Evolutionary conservation across 2,888 invertebrate genomes (phyloP), one percentile per base, ranked within the genome.

Genomic region (Drosophila quinaria): DNA sequence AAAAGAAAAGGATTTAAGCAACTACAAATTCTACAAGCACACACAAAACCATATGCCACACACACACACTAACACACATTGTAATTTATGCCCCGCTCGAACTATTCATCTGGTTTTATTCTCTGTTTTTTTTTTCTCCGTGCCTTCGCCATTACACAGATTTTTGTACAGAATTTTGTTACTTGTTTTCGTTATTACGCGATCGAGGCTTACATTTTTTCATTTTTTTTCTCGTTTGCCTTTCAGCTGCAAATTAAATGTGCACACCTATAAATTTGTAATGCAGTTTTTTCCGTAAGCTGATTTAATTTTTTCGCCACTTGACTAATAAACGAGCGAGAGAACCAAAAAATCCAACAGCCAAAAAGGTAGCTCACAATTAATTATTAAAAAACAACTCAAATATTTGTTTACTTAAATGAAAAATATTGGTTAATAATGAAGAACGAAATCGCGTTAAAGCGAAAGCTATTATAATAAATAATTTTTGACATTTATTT

Each of bases 121-220:
- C 17, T 1, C 51, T 5, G 33, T 52, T 44, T 39, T 64, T 46
- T 44, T 33, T 17, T 6, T 6, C 17, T 19, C 41, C 17, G 11
- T 8, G 10, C 19, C 29, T 1, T 29, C 37, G 10, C 1, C 31
- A 29, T 51, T 10, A 5, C 35, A 42, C 19, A 44, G 35, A 31
- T 81, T 61, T 70, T 64, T 59, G 22, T 22, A 56, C 37, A 29
- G 41, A 19, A 15, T 70, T 84, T 70, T 80, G 64, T 62, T 69
- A 78, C 55, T 73, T 78, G 81, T 85, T 87, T 82, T 87, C 67
- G 87, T 86, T 75, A 78, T 70, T 49, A 60, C 69, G 39, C 87
- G 65, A 63, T 47, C 47, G 71, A 67, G 69, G 22, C 54, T 70
- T 70, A 22, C 49, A n/a, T 25, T 52, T 41, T 52, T 44, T 46